Evolutionary conservation across 2,888 invertebrate genomes (phyloP).

Genomic region (Himalopsyche tibetana): DNA sequence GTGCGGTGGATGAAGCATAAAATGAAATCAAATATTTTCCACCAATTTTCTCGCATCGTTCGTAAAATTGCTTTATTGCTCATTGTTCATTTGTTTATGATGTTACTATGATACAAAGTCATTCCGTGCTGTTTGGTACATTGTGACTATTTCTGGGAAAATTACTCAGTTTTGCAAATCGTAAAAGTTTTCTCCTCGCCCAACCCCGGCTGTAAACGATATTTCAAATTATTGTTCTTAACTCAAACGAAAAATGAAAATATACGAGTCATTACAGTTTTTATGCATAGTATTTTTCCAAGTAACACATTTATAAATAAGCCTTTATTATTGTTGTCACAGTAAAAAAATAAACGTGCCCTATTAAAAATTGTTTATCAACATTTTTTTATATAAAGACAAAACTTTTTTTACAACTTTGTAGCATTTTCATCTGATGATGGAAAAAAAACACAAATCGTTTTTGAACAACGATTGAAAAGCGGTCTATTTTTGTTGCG

Average conservation of each 20-base stretch:
- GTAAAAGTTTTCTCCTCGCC: conserved; percentile 7
- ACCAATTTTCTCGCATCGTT: conserved; percentile 47
- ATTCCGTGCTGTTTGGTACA: conserved; percentile 30
- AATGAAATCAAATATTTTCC: conserved; percentile 42
- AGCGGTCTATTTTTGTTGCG: no score
- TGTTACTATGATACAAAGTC: conserved; percentile 37
- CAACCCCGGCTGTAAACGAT: not conserved
- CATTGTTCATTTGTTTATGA: conserved; percentile 52
- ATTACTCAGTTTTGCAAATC: conserved; percentile 36
- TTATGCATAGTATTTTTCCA: no score
- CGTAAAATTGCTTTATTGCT: conserved; percentile 53
- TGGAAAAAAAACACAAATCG: no score
- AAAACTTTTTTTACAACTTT: no score
- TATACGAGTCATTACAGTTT: not conserved
- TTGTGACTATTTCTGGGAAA: conserved; percentile 42
- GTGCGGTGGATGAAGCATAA: conserved; percentile 32
- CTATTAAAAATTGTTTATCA: no score
- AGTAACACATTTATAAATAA: no score
- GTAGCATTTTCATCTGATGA: no score
- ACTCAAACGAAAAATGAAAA: not conserved
- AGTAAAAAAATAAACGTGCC: no score
- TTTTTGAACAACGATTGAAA: no score
- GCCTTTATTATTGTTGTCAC: no score
- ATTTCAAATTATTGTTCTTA: not conserved
- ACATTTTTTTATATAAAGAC: no score